phyloP scores from a whole-genome alignment of 2,113 vertebrate species.

The Lepidothrix coronata region DNA sequence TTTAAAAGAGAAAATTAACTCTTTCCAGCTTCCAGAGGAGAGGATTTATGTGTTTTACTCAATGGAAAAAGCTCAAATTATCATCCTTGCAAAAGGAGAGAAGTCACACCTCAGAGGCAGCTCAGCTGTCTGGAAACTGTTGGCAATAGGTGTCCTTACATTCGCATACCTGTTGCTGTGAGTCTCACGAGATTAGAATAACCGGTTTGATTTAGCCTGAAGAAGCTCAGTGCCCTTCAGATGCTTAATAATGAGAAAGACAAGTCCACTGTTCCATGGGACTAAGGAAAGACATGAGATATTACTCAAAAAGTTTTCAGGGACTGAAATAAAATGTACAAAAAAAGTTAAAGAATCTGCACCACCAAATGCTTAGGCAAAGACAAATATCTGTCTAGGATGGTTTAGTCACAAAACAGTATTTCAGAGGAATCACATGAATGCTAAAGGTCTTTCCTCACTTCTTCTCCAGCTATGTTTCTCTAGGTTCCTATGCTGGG shows the following conservation, averaged over 20 bases:
- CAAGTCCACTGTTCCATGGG: not conserved
- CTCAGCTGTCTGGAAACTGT: not conserved
- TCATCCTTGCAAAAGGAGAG: not conserved
- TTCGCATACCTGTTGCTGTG: not conserved
- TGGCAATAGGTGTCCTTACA: not conserved
- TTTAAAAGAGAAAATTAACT: not conserved
- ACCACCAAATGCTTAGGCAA: not conserved
- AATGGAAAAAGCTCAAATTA: not conserved
- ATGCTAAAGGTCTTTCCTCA: not conserved
- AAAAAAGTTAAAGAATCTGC: not conserved
- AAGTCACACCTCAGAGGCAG: not conserved
- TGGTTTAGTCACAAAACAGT: not conserved
- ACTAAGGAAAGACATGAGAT: not conserved
- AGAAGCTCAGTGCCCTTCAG: not conserved
- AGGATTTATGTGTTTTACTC: not conserved
- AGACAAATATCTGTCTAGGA: not conserved
- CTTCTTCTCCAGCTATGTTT: accelerated
- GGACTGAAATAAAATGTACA: not conserved
- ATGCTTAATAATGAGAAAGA: not conserved
- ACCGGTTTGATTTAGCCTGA: not conserved
- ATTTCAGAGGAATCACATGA: not conserved
- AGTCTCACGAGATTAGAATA: not conserved
- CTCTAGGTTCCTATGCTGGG: not conserved
- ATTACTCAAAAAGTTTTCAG: not conserved
- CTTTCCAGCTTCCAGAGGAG: not conserved